phyloP scores from a whole-genome alignment of 2,888 invertebrate species.

The Dastarcus helophoroides region DNA sequence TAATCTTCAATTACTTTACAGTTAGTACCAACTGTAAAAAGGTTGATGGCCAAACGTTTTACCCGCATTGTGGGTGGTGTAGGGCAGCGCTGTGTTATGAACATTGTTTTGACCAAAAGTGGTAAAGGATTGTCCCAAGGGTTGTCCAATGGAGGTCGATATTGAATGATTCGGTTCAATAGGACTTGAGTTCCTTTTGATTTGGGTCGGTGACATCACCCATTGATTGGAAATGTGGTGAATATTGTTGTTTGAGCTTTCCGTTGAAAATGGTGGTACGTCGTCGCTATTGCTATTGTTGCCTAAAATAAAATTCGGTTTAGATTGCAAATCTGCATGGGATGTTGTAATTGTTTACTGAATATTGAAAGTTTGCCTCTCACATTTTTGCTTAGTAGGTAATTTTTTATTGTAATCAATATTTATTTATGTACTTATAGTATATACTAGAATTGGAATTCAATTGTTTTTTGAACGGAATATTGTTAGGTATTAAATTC shows the following conservation, averaged over 20 bases:
- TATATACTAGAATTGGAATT: too few species aligned
- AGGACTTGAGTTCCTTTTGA: conserved; percentile 24
- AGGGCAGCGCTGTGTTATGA: conserved; percentile 20
- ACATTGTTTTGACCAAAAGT: conserved; percentile 23
- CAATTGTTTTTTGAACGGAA: too few species aligned
- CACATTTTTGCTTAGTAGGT: too few species aligned
- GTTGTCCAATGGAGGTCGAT: conserved; percentile 12
- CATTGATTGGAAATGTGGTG: conserved; percentile 32
- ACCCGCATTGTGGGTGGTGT: conserved; percentile 20
- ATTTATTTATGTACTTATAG: too few species aligned
- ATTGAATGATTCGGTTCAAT: conserved; percentile 13
- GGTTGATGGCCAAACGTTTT: conserved; percentile 27
- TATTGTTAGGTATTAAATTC: too few species aligned
- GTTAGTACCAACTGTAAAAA: conserved; percentile 28
- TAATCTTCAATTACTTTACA: too few species aligned
- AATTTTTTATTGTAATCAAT: too few species aligned
- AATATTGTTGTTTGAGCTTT: conserved; percentile 34
- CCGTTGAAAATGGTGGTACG: conserved; percentile 23
- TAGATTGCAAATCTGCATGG: too few species aligned
- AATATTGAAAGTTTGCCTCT: too few species aligned
- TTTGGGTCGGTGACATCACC: conserved; percentile 24
- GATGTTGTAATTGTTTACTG: too few species aligned
- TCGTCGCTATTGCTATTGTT: conserved; percentile 31
- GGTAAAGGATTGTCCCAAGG: conserved; percentile 13
- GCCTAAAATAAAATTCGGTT: too few species aligned